Percentiles rank a stretch among this genome's conserved stretches.
phyloP scores from a whole-genome alignment of 2,888 invertebrate genomes.

The Rhamnusium bicolor region DNA sequence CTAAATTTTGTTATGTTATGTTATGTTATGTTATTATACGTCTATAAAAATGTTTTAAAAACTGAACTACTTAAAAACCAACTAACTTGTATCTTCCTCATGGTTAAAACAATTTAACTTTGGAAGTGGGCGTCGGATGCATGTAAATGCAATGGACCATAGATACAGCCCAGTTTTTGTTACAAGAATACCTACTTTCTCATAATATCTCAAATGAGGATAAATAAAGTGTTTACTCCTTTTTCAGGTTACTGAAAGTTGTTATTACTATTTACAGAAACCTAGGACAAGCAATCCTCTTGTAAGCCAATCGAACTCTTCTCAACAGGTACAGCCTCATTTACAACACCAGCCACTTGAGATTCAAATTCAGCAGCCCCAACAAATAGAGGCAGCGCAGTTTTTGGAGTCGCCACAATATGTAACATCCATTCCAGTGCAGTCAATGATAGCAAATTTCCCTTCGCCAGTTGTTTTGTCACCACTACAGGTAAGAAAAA shows the following conservation, averaged over 20 bases:
- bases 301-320: constrained; percentile 37
- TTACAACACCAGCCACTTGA: constrained; percentile 47
- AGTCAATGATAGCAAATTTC: constrained; percentile 74
- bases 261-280: constrained; percentile 58
- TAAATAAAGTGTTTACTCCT: no score
- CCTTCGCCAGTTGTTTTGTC: constrained; percentile 70
- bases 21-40: no score
- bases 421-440: constrained; percentile 75
- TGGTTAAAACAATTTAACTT: no score
- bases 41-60: no score
- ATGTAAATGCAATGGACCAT: no score
- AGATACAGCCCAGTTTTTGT: no score
- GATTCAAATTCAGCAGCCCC: constrained; percentile 58
- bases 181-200: no score
- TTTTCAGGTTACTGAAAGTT: not conserved
- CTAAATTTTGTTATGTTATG: no score
- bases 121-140: no score
- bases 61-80: no score
- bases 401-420: constrained; percentile 74
- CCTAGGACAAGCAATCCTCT: constrained; percentile 59
- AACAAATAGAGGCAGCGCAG: constrained; percentile 48
- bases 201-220: no score
- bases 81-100: no score
- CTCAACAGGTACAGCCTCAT: constrained; percentile 50
- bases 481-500: constrained; percentile 65